Percentiles rank a stretch among this genome's conserved stretches.
phyloP scores from a whole-genome alignment of 2,797 vertebrate genomes.

The Eidolon dupreanum region DNA sequence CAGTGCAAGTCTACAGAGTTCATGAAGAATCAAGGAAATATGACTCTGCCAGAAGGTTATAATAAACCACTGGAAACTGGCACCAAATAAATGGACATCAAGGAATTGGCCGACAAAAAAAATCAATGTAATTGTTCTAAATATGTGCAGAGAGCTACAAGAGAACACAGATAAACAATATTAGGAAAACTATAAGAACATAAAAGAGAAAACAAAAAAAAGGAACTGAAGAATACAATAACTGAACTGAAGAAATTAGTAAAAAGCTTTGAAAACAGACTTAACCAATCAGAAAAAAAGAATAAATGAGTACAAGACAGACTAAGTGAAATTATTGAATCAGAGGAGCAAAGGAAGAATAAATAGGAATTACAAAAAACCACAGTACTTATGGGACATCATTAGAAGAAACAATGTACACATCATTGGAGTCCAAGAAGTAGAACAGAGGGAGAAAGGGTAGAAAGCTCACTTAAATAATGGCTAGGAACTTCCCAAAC shows the following conservation, averaged over 20 bases:
- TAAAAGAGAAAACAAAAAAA: neutral
- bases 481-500: neutral
- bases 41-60: neutral
- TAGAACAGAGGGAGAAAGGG: neutral
- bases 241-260: neutral
- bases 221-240: neutral
- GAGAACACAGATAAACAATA: neutral
- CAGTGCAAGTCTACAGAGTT: neutral
- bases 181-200: neutral
- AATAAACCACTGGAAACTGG: neutral
- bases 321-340: neutral
- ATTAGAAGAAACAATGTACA: neutral
- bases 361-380: neutral
- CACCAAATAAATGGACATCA: neutral
- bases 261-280: neutral
- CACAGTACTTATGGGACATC: neutral
- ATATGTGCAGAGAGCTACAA: neutral
- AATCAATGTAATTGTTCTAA: neutral
- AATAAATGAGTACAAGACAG: neutral
- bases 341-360: neutral
- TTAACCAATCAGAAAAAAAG: neutral
- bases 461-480: neutral
- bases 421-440: neutral
- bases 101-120: neutral
- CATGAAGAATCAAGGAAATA: neutral